Percentiles rank a stretch among this genome's conserved stretches.
Evolutionary conservation across 2,888 invertebrate genomes (phyloP).

Genomic region (Pristionchus mayeri): DNA sequence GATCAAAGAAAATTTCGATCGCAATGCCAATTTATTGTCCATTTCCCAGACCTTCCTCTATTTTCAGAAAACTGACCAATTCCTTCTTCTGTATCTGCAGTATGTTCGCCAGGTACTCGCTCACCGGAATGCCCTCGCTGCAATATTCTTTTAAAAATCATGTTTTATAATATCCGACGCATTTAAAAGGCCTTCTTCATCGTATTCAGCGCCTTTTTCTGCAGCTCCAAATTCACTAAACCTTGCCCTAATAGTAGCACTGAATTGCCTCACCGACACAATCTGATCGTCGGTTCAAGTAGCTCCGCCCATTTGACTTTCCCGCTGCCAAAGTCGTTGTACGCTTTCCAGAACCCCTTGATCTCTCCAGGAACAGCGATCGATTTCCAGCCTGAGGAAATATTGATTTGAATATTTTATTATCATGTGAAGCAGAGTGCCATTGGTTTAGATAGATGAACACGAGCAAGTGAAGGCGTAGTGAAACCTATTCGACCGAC

Average conservation of each 20-base stretch:
- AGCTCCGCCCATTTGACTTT: slow-evolving; percentile 61
- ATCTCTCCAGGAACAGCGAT: slow-evolving; percentile 69
- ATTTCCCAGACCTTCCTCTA: too few relatives aligned
- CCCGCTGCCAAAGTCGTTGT: slow-evolving; percentile 62
- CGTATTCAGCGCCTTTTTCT: too few relatives aligned
- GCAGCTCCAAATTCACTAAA: too few relatives aligned
- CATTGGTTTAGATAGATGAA: too few relatives aligned
- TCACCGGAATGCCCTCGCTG: slow-evolving; percentile 17
- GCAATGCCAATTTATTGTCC: too few relatives aligned
- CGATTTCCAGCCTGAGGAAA: slow-evolving; percentile 50
- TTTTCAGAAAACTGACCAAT: too few relatives aligned
- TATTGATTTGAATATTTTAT: background rate
- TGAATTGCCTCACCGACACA: slow-evolving; percentile 55
- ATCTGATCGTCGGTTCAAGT: slow-evolving; percentile 57
- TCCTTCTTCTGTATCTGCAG: background rate
- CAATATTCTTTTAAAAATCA: background rate
- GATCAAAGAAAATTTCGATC: too few relatives aligned
- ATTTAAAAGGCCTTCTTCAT: too few relatives aligned
- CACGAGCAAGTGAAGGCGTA: too few relatives aligned
- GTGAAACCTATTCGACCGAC: too few relatives aligned
- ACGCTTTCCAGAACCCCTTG: slow-evolving; percentile 65
- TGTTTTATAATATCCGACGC: background rate
- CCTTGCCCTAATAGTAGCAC: background rate
- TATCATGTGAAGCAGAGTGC: too few relatives aligned
- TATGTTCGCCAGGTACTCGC: background rate